Percentiles rank a stretch among this genome's conserved stretches.
These are phyloP conservation scores for Drosophila biarmipes DNA, from an alignment of 1,140 invertebrate species.

Conservation along the genomic window DNA sequence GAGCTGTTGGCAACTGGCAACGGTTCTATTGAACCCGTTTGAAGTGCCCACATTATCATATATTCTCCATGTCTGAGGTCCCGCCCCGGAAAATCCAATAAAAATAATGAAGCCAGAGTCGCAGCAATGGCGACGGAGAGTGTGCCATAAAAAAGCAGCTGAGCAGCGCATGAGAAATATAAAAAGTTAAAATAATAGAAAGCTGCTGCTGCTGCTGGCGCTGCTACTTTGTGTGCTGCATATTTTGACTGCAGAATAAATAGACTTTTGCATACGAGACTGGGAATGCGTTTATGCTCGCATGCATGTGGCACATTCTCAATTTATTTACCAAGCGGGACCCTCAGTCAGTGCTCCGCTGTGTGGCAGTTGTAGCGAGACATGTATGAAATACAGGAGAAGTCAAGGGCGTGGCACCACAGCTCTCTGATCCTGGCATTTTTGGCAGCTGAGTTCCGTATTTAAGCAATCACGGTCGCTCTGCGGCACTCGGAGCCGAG, in stretches of 20 bases:
- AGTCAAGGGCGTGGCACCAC: slow-evolving; percentile 39
- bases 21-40: slow-evolving; percentile 74
- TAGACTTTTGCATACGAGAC: slow-evolving; percentile 66
- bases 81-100: slow-evolving; percentile 61
- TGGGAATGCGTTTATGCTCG: slow-evolving; percentile 9
- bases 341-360: slow-evolving; percentile 48
- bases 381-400: slow-evolving; percentile 4
- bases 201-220: slow-evolving; percentile 42
- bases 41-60: slow-evolving; percentile 73
- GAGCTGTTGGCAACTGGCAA: slow-evolving; percentile 22
- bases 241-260: slow-evolving; percentile 70
- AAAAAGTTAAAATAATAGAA: slow-evolving; percentile 78
- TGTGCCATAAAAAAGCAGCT: slow-evolving; percentile 65
- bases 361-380: slow-evolving; percentile 17
- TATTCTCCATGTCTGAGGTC: slow-evolving; percentile 21
- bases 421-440: slow-evolving; percentile 2
- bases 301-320: slow-evolving; percentile 48
- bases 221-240: slow-evolving; percentile 54
- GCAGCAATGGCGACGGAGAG: slow-evolving; percentile 44
- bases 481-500: slow-evolving; percentile 1
- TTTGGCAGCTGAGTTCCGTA: slow-evolving; percentile 18
- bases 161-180: slow-evolving; percentile 30
- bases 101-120: slow-evolving; percentile 74
- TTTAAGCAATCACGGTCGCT: slow-evolving; percentile 34
- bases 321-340: slow-evolving; percentile 75